These are phyloP conservation scores for Oeneis ivallda DNA, from an alignment of 2,888 invertebrate species.

Conservation along the genomic window DNA sequence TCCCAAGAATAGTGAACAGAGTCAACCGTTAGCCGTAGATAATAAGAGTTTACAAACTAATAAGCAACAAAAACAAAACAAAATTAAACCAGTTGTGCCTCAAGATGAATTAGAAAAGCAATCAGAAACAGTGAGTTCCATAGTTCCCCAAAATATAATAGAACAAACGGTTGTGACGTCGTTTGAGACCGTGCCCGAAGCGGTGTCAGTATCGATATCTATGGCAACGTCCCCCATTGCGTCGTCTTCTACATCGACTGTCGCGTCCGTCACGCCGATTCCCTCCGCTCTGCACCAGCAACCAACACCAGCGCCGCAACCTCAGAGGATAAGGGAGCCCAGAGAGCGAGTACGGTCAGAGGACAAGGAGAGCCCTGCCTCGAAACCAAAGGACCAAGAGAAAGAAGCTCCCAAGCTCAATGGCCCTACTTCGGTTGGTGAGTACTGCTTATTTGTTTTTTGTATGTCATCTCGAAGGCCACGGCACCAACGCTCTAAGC, in stretches of 20 bases:
- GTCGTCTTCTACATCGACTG: constrained; percentile 37
- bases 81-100: constrained; percentile 64
- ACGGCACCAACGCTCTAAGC: too few species aligned
- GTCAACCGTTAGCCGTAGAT: constrained; percentile 65
- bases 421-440: constrained; percentile 57
- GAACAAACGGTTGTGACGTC: constrained; percentile 33
- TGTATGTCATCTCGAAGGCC: too few species aligned
- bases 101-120: constrained; percentile 57
- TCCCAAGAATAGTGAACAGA: constrained; percentile 64
- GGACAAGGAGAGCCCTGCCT: constrained; percentile 51
- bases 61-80: constrained; percentile 64
- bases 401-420: constrained; percentile 51
- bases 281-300: constrained; percentile 31
- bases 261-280: constrained; percentile 32
- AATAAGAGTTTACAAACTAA: constrained; percentile 59
- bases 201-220: constrained; percentile 37
- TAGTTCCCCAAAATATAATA: constrained; percentile 31
- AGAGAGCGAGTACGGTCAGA: constrained; percentile 55
- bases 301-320: constrained; percentile 51
- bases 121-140: constrained; percentile 38
- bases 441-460: constrained; percentile 43
- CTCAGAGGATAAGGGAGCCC: constrained; percentile 61
- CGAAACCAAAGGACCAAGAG: constrained; percentile 46
- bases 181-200: constrained; percentile 1
- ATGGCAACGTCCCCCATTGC: constrained; percentile 42